Base-by-base conservation (phyloP, 2,113 vertebrate genomes). In the Tyto alba region DNA sequence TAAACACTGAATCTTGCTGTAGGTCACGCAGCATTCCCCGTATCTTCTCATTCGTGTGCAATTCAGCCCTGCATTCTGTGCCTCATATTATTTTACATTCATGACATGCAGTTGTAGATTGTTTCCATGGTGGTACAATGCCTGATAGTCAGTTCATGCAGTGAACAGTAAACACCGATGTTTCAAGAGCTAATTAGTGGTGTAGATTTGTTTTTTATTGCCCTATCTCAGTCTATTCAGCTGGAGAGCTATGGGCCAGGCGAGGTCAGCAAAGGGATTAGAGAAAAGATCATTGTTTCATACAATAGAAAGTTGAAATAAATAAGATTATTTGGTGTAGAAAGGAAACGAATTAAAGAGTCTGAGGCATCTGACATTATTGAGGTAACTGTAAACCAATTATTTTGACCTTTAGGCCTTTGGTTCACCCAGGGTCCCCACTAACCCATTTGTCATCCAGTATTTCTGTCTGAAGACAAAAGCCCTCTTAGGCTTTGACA, bases 141-240 rank as follows among this genome's bases (percentile, higher is more conserved):
- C 40, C 43, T 84, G 36, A 88, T 27, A 93, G 85, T 63, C 43
- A 68, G 25, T 81, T 87, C 82, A 76, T 57, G n/a, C 48, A 83
- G 41, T 36, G 85, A 82, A 73, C 36, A 48, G 94, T 66, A 97
- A 93, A 82, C 48, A 69, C 14, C 38, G 52, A 81, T 52, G 78
- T 80, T 85, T 80, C 60, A 67, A 93, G 83, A 95, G 55, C 91
- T 90, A 90, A 89, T 95, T 87, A 88, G 81, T 62, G 45, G 19
- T 50, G 40, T 68, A 81, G 89, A 72, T 81, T 79, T 82, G 43
- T 1, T 73, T 89, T 90, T 92, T 85, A 79, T 67, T 89, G 41
- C 50, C 27, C 50, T 63, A 69, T 91, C 87, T 85, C 74, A 53
- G 64, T 85, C 88, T 95, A 89, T 92, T 93, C 89, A 89, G 86